phyloP scores from a whole-genome alignment of 2,888 invertebrate species.

The Drosophila prolongata region DNA sequence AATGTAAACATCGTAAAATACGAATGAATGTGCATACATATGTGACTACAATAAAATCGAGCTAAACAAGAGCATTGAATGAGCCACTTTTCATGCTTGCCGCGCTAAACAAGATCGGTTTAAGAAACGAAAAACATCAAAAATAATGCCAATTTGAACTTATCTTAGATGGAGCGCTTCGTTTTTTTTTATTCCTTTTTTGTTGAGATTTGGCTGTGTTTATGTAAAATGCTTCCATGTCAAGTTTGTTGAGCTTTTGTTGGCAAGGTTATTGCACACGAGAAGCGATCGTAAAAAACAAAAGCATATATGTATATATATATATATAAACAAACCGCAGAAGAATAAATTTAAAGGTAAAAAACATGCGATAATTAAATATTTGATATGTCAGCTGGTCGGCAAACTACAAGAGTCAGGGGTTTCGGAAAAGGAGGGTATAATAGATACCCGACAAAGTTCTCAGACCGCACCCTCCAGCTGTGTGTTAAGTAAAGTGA shows the following conservation, averaged over 20 bases:
- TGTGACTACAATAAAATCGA: conserved; percentile 23
- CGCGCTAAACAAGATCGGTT: conserved; percentile 26
- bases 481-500: conserved; percentile 1
- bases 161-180: conserved; percentile 65
- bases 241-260: conserved; percentile 48
- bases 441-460: conserved; percentile 1
- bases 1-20: conserved; percentile 59
- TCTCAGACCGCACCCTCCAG: conserved; percentile 22
- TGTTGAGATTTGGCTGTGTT: conserved; percentile 22
- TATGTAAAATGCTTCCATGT: conserved; percentile 46
- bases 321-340: conserved; percentile 33
- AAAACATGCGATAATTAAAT: conserved; percentile 67
- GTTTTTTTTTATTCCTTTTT: conserved; percentile 29
- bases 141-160: conserved; percentile 52
- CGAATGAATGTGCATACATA: conserved; percentile 7
- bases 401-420: conserved; percentile 47
- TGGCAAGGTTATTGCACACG: conserved; percentile 66
- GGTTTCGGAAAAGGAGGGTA: neutral
- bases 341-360: conserved; percentile 47
- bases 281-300: conserved; percentile 39
- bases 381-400: conserved; percentile 66
- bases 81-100: conserved; percentile 59
- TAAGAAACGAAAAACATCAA: conserved; percentile 32
- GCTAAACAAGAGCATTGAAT: conserved; percentile 46
- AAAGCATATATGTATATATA: conserved; percentile 1